Conservation (phyloP, 2,797 vertebrate species). For the Periparus ater region DNA sequence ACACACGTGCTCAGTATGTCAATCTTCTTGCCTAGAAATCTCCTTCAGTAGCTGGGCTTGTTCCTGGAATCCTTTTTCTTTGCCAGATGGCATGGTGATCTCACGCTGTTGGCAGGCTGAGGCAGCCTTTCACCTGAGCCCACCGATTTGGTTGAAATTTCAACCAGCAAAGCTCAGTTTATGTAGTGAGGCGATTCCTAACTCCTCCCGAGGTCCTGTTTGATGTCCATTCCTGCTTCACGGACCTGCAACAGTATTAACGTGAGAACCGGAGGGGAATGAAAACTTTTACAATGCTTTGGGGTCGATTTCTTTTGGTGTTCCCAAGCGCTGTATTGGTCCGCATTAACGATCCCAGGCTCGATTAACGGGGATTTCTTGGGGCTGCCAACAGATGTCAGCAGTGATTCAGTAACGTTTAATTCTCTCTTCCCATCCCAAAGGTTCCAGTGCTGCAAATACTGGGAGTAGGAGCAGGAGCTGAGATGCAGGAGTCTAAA, state of each 20-base stretch:
- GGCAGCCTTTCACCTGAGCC: neutral
- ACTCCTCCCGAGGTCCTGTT: accelerated
- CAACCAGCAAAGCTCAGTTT: neutral
- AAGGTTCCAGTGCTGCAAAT: neutral
- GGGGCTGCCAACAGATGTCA: neutral
- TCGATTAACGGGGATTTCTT: neutral
- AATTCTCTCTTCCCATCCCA: neutral
- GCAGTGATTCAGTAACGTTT: neutral
- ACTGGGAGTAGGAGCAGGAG: accelerated
- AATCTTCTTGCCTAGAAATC: neutral
- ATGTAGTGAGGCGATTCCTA: neutral
- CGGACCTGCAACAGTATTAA: accelerated
- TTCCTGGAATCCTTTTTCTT: neutral
- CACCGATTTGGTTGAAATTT: neutral
- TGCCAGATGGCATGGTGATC: neutral
- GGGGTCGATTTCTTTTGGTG: too few relatives aligned
- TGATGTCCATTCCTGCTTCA: accelerated
- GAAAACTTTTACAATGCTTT: neutral
- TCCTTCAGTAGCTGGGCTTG: neutral
- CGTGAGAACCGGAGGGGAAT: neutral
- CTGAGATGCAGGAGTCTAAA: neutral
- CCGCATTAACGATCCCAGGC: too few relatives aligned
- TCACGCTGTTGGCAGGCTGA: accelerated
- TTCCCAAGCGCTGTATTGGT: accelerated
- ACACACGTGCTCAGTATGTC: accelerated